These are phyloP conservation scores for Thunnus albacares DNA, from an alignment of 2,797 vertebrate species.

Conservation along the genomic window DNA sequence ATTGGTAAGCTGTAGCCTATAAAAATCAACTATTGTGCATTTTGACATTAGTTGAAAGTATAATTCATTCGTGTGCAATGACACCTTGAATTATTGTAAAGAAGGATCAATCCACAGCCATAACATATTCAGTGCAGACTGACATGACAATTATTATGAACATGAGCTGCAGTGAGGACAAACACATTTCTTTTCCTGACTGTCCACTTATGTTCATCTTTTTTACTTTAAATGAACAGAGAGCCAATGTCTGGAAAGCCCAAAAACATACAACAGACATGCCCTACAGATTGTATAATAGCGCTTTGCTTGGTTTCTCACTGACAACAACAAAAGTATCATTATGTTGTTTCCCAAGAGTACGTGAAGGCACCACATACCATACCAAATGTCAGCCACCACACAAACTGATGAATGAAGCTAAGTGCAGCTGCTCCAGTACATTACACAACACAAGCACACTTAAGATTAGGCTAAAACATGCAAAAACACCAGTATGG, in stretches of 20 bases:
- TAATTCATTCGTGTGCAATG: constrained; percentile 1
- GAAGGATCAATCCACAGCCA: not conserved
- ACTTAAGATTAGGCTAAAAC: constrained; percentile 35
- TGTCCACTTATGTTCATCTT: not conserved
- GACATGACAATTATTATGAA: constrained; percentile 8
- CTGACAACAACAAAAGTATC: not conserved
- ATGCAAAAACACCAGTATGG: constrained; percentile 38
- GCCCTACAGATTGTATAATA: not conserved
- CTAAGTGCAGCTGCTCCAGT: constrained; percentile 22
- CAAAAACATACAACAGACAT: not conserved
- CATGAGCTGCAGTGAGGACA: not conserved
- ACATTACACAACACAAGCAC: constrained; percentile 17
- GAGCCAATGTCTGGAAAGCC: not conserved
- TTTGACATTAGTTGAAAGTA: constrained; percentile 12
- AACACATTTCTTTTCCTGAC: not conserved
- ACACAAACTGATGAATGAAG: constrained; percentile 32
- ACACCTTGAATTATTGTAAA: not conserved
- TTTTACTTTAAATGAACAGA: not conserved
- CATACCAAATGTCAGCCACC: constrained; percentile 29
- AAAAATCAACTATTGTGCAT: not conserved
- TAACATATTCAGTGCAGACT: constrained; percentile 7
- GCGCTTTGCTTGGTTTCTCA: constrained; percentile 1
- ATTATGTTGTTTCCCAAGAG: constrained; percentile 26
- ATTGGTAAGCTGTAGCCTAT: not conserved
- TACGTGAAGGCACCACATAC: not conserved